Evolutionary conservation across 2,113 vertebrate genomes (phyloP), one percentile per base, ranked within the genome.

Genomic region (Pao palembangensis): DNA sequence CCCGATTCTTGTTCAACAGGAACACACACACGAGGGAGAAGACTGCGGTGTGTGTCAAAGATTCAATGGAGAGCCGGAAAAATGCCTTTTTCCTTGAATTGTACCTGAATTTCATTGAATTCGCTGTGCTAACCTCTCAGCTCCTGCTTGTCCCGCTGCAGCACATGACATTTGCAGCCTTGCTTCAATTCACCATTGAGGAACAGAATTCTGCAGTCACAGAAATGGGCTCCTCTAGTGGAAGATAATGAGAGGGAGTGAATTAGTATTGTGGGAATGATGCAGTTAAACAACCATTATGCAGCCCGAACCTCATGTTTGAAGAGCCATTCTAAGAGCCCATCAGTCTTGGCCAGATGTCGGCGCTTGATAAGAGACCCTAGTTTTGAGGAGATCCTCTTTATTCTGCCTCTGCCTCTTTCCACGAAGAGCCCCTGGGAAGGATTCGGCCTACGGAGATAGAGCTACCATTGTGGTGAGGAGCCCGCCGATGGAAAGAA

Each of bases 291-390:
- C 65, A 81, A 78, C 73, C 75, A 78, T 83, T 74, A 85, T 80
- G 75, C 67, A 76, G 81, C 76, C 76, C 71, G 74, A 81, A 80
- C 83, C 81, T 78, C 68, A 67, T 84, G 82, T 86, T 87, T 84
- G 68, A 65, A 83, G 67, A 77, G 80, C 73, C 67, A 52, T 82
- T 85, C 74, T 71, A 75, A 81, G 79, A 82, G 73, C 79, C 80
- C 73, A 81, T 87, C 85, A 81, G 75, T 87, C 80, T 84, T 81
- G 79, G 77, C 83, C 88, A 86, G 85, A 90, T 89, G 85, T 81
- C 85, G 80, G 59, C 70, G 61, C 58, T 62, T 75, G 86, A 89
- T 88, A 88, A 87, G 71, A 83, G 70, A 76, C 69, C 73, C 55
- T 61, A 68, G 70, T 80, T 74, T 82, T 64, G 73, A 83, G 76